phyloP scores from a whole-genome alignment of 1,140 invertebrate genomes.

The Acromyrmex heyeri region DNA sequence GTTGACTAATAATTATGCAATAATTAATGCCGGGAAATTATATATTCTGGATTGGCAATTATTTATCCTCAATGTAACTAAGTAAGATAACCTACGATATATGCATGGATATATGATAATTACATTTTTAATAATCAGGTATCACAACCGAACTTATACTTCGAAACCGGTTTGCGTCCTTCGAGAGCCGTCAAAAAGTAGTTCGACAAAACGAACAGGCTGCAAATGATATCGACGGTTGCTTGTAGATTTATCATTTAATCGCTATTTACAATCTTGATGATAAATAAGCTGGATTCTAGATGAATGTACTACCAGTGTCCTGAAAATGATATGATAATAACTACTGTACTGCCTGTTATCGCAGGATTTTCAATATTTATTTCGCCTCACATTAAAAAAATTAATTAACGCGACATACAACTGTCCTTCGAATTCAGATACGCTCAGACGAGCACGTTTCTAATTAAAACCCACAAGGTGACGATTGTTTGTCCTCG shows the following conservation, averaged over 20 bases:
- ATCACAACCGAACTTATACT: slow-evolving; percentile 29
- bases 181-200: slow-evolving; percentile 17
- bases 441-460: not conserved
- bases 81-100: slow-evolving; percentile 3
- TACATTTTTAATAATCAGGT: slow-evolving; percentile 39
- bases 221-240: not conserved
- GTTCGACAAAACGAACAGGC: slow-evolving; percentile 13
- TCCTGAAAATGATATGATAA: not conserved
- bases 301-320: not conserved
- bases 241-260: not conserved
- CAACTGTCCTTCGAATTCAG: slow-evolving; percentile 10
- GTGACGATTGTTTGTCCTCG: slow-evolving; percentile 13
- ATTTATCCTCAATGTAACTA: not conserved
- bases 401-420: not conserved
- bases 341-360: not conserved
- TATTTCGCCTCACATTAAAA: not conserved
- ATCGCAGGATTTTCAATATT: not conserved
- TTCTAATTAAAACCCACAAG: slow-evolving; percentile 12
- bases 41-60: slow-evolving; percentile 6
- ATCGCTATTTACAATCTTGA: not conserved
- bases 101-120: not conserved
- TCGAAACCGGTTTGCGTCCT: slow-evolving; percentile 32
- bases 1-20: slow-evolving; percentile 28
- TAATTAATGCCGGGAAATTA: slow-evolving; percentile 19
- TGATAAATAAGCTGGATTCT: slow-evolving; percentile 22